Evolutionary conservation across 2,113 vertebrate species (phyloP).

Genomic region (Hipposideros armiger): DNA sequence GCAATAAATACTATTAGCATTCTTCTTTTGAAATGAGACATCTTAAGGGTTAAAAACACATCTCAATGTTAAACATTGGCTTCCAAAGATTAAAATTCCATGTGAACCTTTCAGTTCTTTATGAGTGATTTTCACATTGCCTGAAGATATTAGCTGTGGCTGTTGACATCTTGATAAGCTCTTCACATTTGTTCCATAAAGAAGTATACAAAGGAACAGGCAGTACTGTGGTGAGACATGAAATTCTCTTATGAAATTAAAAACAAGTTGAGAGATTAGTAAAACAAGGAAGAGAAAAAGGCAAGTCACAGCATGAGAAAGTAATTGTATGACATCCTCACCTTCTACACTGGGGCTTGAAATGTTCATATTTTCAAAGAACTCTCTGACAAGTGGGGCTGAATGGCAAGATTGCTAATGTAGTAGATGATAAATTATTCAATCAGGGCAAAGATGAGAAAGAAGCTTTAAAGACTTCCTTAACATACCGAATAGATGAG

Average conservation of each 20-base stretch:
- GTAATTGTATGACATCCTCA: conserved; percentile 53
- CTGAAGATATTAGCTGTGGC: conserved; percentile 10
- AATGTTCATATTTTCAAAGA: conserved; percentile 65
- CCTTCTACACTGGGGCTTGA: neutral
- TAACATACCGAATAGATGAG: conserved; percentile 64
- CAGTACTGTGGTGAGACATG: neutral
- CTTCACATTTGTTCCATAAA: conserved; percentile 49
- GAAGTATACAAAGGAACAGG: conserved; percentile 1
- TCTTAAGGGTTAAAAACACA: conserved; percentile 49
- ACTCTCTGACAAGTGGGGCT: conserved; percentile 51
- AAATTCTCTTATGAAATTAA: conserved; percentile 41
- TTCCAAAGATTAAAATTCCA: conserved; percentile 63
- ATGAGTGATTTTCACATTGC: conserved; percentile 17
- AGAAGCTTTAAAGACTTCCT: conserved; percentile 42
- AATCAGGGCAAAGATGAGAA: conserved; percentile 60
- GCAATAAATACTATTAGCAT: neutral
- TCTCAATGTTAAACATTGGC: neutral
- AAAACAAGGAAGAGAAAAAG: conserved; percentile 55
- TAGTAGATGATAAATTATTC: conserved; percentile 65
- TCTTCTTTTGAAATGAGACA: neutral
- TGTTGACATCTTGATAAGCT: conserved; percentile 52
- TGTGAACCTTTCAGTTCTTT: conserved; percentile 9
- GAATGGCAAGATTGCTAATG: neutral
- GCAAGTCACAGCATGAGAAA: conserved; percentile 51
- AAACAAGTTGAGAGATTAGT: conserved; percentile 55